phyloP scores from a whole-genome alignment of 2,888 invertebrate genomes.

The Tenthredo scrophulariae region DNA sequence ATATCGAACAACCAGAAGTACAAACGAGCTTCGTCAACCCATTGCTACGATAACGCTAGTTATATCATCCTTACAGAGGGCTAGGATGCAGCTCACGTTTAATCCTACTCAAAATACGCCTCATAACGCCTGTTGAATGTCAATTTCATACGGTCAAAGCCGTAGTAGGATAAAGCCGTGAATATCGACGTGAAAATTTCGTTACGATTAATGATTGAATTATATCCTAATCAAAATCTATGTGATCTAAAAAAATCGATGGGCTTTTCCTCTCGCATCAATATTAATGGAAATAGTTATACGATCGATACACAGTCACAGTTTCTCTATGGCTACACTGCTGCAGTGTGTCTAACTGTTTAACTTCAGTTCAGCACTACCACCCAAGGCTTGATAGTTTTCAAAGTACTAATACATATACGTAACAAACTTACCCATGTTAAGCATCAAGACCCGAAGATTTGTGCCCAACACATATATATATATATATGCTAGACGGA shows the following conservation, averaged over 20 bases:
- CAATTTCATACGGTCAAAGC: not conserved
- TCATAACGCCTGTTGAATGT: slow-evolving; percentile 13
- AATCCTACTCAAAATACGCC: slow-evolving; percentile 25
- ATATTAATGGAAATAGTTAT: not conserved
- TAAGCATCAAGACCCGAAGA: slow-evolving; percentile 11
- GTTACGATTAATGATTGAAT: not conserved
- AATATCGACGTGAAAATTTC: not conserved
- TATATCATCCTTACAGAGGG: not conserved
- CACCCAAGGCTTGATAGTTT: not conserved
- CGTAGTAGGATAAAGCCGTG: not conserved
- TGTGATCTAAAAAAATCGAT: not conserved
- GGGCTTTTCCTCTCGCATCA: not conserved
- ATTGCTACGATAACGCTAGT: not conserved
- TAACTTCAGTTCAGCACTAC: slow-evolving; percentile 11
- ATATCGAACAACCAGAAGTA: not conserved
- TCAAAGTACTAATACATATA: not conserved
- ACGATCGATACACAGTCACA: slow-evolving; percentile 3
- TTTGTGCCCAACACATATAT: not conserved
- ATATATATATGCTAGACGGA: not conserved
- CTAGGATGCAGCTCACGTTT: slow-evolving; percentile 19
- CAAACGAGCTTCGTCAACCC: slow-evolving; percentile 18
- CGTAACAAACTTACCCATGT: not conserved
- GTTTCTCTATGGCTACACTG: not conserved
- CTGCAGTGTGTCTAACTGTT: slow-evolving; percentile 33
- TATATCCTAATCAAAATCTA: not conserved